These are phyloP conservation scores for Capitella teleta DNA, from an alignment of 1,140 invertebrate genomes.

Conservation along the genomic window DNA sequence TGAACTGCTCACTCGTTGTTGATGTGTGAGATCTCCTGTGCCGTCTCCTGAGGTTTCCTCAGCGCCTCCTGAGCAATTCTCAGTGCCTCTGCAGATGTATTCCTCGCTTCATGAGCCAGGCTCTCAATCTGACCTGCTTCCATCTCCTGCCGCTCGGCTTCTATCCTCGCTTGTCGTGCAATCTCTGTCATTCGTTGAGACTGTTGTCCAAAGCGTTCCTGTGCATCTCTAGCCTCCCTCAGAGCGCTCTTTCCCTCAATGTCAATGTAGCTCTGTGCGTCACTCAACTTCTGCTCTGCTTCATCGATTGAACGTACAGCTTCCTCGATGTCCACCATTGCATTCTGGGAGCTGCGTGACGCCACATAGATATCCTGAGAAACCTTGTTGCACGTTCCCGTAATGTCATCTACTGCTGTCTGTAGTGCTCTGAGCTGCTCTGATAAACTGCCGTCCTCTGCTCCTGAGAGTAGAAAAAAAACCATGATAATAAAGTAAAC, in stretches of 20 bases:
- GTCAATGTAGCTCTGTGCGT: conserved; percentile 55
- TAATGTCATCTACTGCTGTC: conserved; percentile 21
- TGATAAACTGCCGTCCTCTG: background rate
- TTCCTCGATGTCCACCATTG: conserved; percentile 51
- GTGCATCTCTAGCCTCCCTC: conserved; percentile 64
- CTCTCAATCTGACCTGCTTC: conserved; percentile 66
- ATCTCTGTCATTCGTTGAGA: conserved; percentile 82
- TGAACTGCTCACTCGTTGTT: conserved; percentile 23
- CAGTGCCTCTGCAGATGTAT: conserved; percentile 68
- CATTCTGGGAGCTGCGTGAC: conserved; percentile 15
- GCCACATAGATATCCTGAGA: conserved; percentile 19
- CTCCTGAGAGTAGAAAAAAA: too few species aligned
- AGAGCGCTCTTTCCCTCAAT: conserved; percentile 68
- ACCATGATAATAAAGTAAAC: too few species aligned
- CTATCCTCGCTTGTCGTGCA: conserved; percentile 67
- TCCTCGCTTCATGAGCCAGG: conserved; percentile 66
- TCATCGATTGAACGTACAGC: conserved; percentile 62
- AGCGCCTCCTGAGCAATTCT: conserved; percentile 68
- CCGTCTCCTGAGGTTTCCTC: conserved; percentile 59
- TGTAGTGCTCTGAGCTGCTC: conserved; percentile 13
- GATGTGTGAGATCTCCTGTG: conserved; percentile 33
- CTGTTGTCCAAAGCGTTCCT: conserved; percentile 76
- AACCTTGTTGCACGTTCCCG: conserved; percentile 21
- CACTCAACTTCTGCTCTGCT: conserved; percentile 56
- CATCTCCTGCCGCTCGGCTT: conserved; percentile 62